Evolutionary conservation across 2,888 invertebrate genomes (phyloP), one percentile per base, ranked within the genome.

Genomic region (Phengaris alcon): DNA sequence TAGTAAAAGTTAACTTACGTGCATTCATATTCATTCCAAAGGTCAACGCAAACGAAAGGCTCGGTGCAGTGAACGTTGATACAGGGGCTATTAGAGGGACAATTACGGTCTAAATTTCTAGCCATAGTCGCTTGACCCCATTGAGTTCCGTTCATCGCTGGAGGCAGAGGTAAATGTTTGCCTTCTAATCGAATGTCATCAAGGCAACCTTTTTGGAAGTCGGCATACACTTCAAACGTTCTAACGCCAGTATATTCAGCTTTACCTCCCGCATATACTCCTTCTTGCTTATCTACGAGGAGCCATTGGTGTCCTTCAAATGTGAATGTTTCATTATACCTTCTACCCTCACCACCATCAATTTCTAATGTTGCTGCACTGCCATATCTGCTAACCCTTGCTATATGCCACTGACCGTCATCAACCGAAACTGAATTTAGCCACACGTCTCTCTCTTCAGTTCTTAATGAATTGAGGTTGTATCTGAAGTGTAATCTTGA

Each of bases 21-120:
- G 98, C 99, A 99, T 89, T 99, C 98, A 85, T 98, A 98, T 90
- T 98, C 97, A 89, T 99, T 99, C 99, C 99, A 99, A 13, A 99
- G 95, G 91, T 98, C 99, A 79, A 98, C 97, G 91, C 98, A 99
- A 84, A 98, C 98, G 88, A 98, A 98, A 12, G 97, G 98, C 84
- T 97, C 97, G 0, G 97, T 97, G 86, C 99, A 99, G 84, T 98
- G 97, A 59, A 98, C 97, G 88, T 98, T 97, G 81, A 97, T 97
- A 86, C 99, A 99, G 2, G 98, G 98, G 86, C 98, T 98, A 84
- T 98, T 98, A 4, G 98, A 98, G 13, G 97, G 97, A 87, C 99
- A 99, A 86, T 97, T 97, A 80, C 97, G 96, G 84, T 97, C 97
- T 76, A 99, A 94, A 88, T 98, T 98, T 80, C 97, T 94, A 48